Evolutionary conservation across 1,140 invertebrate genomes (phyloP), one percentile per base, ranked within the genome.

Genomic region (Drosophila funebris): DNA sequence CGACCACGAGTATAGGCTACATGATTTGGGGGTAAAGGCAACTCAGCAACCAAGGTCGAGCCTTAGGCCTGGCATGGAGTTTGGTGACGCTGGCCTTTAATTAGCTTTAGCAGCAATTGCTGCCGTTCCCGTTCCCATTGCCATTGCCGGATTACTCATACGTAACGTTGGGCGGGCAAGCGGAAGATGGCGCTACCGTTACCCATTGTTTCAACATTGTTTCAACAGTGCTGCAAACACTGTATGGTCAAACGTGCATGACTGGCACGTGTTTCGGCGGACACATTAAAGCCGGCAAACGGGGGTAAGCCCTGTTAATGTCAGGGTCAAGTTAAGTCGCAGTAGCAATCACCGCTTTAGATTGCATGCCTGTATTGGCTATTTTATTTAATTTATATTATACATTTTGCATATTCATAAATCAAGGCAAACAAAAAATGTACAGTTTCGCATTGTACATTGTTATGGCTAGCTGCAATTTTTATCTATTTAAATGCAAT

Each of bases 181-280:
- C 22, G 14, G n/a, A 43, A 60, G 41, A n/a, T 33, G 31, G 3
- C 31, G 43, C 20, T 20, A 18, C 9, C 9, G 7, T 44, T 41
- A n/a, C 44, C 72, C 41, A 85, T 87, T 84, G 82, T 84, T 85
- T 87, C 50, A 85, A 22, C 33, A 52, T 13, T 9, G 37, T 43
- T 43, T 16, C 16, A 43, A 37, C 57, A 64, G 63, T 46, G 39
- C 18, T 66, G 56, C 50, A 64, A 60, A 70, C 39, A 58, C 24
- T 66, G 60, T 78, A 46, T 87, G 81, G 81, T 85, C 81, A 85
- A 87, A 85, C 82, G 82, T 85, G 81, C 81, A 87, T 85, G 81
- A 71, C 73, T 70, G 81, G 57, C 81, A 85, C 81, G 82, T 87
- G 82, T 80, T 76, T 67, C 48, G 7, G 18, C 48, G 20, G 20